phyloP scores from a whole-genome alignment of 2,113 vertebrate species.

The Dromiciops gliroides region DNA sequence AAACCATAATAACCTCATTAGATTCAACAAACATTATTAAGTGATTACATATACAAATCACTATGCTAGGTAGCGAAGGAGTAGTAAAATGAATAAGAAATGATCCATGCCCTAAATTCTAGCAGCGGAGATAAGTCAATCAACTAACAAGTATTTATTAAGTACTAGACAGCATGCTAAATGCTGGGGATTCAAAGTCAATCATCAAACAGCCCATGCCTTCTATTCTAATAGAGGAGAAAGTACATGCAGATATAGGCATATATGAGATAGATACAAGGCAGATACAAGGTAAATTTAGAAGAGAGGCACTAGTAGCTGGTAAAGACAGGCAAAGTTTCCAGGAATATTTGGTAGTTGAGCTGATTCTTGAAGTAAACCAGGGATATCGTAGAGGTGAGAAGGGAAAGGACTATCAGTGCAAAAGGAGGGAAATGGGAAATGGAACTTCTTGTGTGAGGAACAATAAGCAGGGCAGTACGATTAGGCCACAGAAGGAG shows the following conservation, averaged over 20 bases:
- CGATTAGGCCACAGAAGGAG: not conserved
- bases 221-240: not conserved
- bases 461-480: not conserved
- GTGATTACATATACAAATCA: not conserved
- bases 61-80: not conserved
- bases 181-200: not conserved
- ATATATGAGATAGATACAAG: too few relatives aligned
- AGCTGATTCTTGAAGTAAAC: not conserved
- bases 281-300: not conserved
- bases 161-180: not conserved
- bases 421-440: too few relatives aligned
- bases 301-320: not conserved
- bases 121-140: not conserved
- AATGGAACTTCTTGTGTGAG: not conserved
- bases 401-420: not conserved
- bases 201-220: not conserved
- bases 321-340: not conserved
- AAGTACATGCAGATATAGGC: not conserved
- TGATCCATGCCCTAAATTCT: not conserved
- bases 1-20: not conserved
- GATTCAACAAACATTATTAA: not conserved
- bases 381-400: not conserved
- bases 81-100: not conserved
- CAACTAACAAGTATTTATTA: not conserved
- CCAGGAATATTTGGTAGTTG: not conserved